Conservation (phyloP, 2,113 vertebrate species). For the Mormyrus iriodes region DNA sequence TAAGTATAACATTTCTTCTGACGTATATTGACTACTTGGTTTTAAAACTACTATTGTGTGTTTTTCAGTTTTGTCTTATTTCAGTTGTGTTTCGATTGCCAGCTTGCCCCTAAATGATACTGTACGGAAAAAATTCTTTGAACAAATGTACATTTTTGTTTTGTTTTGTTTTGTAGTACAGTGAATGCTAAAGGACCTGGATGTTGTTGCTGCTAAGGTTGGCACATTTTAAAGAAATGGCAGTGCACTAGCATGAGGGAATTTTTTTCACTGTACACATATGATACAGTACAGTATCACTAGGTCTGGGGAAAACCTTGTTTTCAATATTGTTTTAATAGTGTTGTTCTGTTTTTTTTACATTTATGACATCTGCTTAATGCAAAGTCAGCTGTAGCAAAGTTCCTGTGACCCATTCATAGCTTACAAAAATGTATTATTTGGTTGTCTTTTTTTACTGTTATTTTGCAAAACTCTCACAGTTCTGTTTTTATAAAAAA, state of each 20-base stretch:
- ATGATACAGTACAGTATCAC: conserved; percentile 51
- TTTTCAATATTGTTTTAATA: conserved; percentile 37
- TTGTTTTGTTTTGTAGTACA: conserved; percentile 71
- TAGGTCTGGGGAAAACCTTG: conserved; percentile 58
- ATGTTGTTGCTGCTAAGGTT: conserved; percentile 75
- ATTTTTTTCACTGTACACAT: conserved; percentile 46
- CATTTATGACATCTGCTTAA: conserved; percentile 42
- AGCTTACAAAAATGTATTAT: conserved; percentile 42
- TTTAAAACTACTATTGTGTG: conserved; percentile 47
- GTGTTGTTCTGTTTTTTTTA: conserved; percentile 32
- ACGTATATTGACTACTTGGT: conserved; percentile 56
- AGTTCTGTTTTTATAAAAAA: conserved; percentile 66
- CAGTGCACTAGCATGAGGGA: conserved; percentile 68
- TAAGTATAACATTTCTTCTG: conserved; percentile 32
- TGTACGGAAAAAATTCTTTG: conserved; percentile 73
- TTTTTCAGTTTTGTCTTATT: conserved; percentile 53
- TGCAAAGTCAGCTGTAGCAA: conserved; percentile 48
- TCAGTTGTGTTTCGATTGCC: conserved; percentile 41
- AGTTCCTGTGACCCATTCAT: conserved; percentile 46
- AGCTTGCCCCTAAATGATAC: conserved; percentile 74
- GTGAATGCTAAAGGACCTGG: conserved; percentile 74
- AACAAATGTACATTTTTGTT: conserved; percentile 78
- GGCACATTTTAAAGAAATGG: conserved; percentile 59
- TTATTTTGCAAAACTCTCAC: conserved; percentile 50
- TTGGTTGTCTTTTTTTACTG: conserved; percentile 70